Conservation (phyloP, 2,113 vertebrate species). For the Phaethon lepturus region DNA sequence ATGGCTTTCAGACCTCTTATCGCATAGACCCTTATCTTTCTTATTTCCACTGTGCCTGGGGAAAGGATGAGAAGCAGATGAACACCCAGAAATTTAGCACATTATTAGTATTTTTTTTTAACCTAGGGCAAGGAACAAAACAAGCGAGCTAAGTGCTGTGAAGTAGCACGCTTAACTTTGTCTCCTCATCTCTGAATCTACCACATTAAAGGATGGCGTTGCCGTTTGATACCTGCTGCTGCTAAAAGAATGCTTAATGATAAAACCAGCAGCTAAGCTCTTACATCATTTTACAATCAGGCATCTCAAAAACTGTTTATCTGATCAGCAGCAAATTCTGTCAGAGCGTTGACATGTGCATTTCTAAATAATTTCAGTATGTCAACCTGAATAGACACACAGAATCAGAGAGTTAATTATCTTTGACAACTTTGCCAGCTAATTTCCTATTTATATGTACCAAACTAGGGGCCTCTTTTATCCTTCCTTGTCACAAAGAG, state of each 20-base stretch:
- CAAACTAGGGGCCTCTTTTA: constrained; percentile 85
- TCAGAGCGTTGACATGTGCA: constrained; percentile 89
- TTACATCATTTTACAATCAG: constrained; percentile 92
- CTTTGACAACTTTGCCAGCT: constrained; percentile 92
- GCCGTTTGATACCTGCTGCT: constrained; percentile 65
- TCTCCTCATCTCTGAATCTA: background rate
- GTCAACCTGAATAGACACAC: constrained; percentile 92
- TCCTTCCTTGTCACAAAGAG: constrained; percentile 85
- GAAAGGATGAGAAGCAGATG: constrained; percentile 21
- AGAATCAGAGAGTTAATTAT: constrained; percentile 92
- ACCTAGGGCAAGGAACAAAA: constrained; percentile 51
- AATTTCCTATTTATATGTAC: constrained; percentile 94
- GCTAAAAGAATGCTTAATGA: constrained; percentile 68
- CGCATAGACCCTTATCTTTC: constrained; percentile 12
- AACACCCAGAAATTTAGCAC: constrained; percentile 47
- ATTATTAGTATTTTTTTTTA: constrained; percentile 36
- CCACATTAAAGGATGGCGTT: constrained; percentile 64
- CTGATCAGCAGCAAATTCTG: constrained; percentile 91
- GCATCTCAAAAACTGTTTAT: constrained; percentile 91
- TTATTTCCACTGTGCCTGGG: background rate
- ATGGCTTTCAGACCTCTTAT: constrained; percentile 7
- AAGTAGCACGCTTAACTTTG: constrained; percentile 38
- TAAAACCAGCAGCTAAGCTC: constrained; percentile 77
- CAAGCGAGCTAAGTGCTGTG: background rate
- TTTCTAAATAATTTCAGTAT: constrained; percentile 91